Conservation (phyloP, 2,888 invertebrate species). For the Apamea monoglypha region DNA sequence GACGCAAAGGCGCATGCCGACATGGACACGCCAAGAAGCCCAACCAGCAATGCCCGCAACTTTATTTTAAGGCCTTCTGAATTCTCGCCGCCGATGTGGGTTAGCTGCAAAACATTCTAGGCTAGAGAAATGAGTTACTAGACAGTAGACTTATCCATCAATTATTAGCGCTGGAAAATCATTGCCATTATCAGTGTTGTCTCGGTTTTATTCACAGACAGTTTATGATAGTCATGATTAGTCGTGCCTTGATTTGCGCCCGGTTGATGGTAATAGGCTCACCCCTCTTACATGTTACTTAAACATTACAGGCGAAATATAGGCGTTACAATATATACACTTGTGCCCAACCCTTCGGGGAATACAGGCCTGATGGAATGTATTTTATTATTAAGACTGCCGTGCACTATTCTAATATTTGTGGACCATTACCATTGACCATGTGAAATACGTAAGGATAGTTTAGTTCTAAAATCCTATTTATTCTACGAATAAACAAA, state of each 20-base stretch:
- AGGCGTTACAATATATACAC: not conserved
- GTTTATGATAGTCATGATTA: not conserved
- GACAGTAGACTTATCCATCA: not conserved
- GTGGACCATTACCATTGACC: too few species aligned
- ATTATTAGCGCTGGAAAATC: not conserved
- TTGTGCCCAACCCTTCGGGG: not conserved
- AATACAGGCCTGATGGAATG: not conserved
- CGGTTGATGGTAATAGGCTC: not conserved
- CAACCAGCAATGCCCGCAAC: slow-evolving; percentile 83
- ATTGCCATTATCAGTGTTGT: not conserved
- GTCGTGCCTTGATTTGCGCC: not conserved
- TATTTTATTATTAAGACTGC: not conserved
- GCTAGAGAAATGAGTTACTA: not conserved
- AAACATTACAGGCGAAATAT: not conserved
- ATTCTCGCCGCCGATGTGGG: slow-evolving; percentile 65
- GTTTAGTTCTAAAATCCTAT: not conserved
- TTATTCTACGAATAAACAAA: not conserved
- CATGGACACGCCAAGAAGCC: slow-evolving; percentile 86
- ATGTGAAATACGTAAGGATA: not conserved
- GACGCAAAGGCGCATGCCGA: slow-evolving; percentile 86
- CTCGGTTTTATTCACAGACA: not conserved
- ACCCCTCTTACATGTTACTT: not conserved
- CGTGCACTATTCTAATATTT: not conserved
- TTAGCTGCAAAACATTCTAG: slow-evolving; percentile 60
- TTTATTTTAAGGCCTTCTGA: slow-evolving; percentile 77